phyloP scores from a whole-genome alignment of 2,888 invertebrate genomes.

The Actias luna region DNA sequence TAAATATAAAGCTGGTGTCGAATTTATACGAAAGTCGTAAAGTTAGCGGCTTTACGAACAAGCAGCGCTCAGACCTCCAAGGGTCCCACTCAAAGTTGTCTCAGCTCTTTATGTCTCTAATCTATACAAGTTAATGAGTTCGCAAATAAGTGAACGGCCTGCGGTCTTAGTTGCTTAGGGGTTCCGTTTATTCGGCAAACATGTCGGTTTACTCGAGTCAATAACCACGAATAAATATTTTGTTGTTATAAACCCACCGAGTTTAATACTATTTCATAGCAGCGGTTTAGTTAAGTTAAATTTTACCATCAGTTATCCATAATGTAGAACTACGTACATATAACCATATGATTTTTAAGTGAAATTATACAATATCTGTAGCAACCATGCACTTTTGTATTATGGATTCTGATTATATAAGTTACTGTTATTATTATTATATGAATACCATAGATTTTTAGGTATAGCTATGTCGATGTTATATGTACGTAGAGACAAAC shows the following conservation, averaged over 20 bases:
- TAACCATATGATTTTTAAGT: no score
- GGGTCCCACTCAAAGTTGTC: conserved; percentile 15
- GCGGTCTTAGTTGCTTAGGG: conserved; percentile 13
- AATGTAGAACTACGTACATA: no score
- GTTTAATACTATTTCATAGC: not conserved
- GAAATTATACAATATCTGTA: no score
- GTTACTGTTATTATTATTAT: no score
- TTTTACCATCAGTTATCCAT: not conserved
- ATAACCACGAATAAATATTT: not conserved
- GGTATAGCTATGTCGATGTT: no score
- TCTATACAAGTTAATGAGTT: conserved; percentile 21
- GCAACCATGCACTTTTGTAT: no score
- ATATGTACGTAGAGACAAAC: no score
- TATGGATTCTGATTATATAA: no score
- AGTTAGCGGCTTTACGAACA: conserved; percentile 51
- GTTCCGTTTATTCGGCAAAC: conserved; percentile 9
- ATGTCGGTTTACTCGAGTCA: conserved; percentile 10
- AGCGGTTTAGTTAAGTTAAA: not conserved
- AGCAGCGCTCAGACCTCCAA: conserved; percentile 12
- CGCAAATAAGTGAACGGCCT: conserved; percentile 17
- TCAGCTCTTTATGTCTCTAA: conserved; percentile 20
- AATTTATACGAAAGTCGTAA: conserved; percentile 57
- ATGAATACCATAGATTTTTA: no score
- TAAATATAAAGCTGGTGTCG: conserved; percentile 40
- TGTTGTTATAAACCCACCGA: not conserved